A percentile compares a stretch with the other conserved stretches of the same genome.
Conservation (phyloP, 2,113 vertebrate genomes). For the Tupaia chinensis region DNA sequence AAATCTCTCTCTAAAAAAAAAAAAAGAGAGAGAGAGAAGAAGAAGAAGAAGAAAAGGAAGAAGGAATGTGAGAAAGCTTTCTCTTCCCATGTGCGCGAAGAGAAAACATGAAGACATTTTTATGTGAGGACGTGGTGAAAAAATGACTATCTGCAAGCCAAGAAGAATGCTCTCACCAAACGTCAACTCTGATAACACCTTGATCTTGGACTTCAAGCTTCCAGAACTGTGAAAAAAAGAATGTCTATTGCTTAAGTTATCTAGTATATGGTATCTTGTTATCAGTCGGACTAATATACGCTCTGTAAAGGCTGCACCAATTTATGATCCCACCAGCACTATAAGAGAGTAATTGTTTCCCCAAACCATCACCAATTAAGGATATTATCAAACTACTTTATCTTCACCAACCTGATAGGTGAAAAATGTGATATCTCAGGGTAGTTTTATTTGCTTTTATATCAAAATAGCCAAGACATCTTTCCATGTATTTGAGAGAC, state of each 20-base stretch:
- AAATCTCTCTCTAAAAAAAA: too few relatives aligned
- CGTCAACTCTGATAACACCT: not conserved
- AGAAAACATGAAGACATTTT: too few relatives aligned
- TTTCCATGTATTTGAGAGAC: not conserved
- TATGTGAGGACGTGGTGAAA: not conserved
- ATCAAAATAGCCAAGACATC: not conserved
- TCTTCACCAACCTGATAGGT: not conserved
- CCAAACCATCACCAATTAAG: not conserved
- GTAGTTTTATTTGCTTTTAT: slow-evolving; percentile 1
- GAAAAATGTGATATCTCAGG: not conserved
- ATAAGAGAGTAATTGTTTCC: not conserved
- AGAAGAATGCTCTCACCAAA: not conserved
- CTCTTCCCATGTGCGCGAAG: too few relatives aligned
- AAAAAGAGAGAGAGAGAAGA: too few relatives aligned
- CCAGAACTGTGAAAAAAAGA: not conserved
- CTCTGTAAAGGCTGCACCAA: not conserved
- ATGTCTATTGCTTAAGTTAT: not conserved
- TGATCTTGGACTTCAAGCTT: not conserved
- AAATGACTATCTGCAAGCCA: not conserved
- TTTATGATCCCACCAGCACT: not conserved
- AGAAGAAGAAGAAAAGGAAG: too few relatives aligned
- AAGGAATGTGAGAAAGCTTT: not conserved
- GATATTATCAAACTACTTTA: slow-evolving; percentile 13
- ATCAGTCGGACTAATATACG: not conserved
- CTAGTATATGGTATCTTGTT: not conserved